phyloP scores from a whole-genome alignment of 2,888 invertebrate species.

The Xylota segnis region DNA sequence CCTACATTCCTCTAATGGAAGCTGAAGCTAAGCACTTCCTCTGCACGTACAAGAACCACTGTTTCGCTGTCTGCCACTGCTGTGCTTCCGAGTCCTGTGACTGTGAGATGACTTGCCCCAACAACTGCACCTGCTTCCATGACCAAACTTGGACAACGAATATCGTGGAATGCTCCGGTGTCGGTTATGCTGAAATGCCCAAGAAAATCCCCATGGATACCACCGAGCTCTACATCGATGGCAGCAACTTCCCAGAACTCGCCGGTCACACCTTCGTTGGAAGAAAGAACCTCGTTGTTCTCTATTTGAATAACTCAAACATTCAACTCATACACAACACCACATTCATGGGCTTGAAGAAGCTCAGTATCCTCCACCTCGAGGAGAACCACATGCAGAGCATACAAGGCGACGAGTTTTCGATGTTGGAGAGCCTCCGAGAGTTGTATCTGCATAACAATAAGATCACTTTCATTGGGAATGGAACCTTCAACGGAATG shows the following conservation, averaged over 20 bases:
- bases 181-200: conserved; percentile 93
- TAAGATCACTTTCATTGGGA: conserved; percentile 92
- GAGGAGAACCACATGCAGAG: conserved; percentile 93
- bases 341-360: conserved; percentile 94
- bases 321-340: conserved; percentile 94
- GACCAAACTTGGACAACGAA: conserved; percentile 97
- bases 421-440: conserved; percentile 91
- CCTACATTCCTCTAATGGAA: conserved; percentile 93
- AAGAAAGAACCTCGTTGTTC: conserved; percentile 93
- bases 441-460: conserved; percentile 96
- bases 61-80: conserved; percentile 97
- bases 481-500: conserved; percentile 92
- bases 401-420: conserved; percentile 92
- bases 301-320: conserved; percentile 95
- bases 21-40: conserved; percentile 95
- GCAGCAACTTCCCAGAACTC: conserved; percentile 94
- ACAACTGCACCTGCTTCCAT: conserved; percentile 97
- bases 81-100: conserved; percentile 99
- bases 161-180: conserved; percentile 95
- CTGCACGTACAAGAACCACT: conserved; percentile 96
- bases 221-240: conserved; percentile 96
- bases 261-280: conserved; percentile 96
- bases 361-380: conserved; percentile 92
- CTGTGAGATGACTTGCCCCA: conserved; percentile 98
- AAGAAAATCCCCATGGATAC: conserved; percentile 97